phyloP scores from a whole-genome alignment of 2,888 invertebrate genomes.

The Ophion costatus region DNA sequence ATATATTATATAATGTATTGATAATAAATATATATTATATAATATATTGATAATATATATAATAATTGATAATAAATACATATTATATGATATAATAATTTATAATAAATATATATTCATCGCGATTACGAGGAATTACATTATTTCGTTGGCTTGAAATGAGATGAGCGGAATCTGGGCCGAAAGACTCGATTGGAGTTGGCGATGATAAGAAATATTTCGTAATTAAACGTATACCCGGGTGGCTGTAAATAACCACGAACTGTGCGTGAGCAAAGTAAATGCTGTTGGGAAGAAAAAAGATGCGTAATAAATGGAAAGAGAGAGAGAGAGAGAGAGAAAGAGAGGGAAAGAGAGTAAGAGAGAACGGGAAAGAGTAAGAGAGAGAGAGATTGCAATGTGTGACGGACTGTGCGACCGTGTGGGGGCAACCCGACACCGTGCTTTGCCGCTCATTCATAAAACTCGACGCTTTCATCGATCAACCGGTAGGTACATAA shows the following conservation, averaged over 20 bases:
- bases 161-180: slow-evolving; percentile 40
- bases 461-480: slow-evolving; percentile 79
- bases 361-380: background rate
- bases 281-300: slow-evolving; percentile 12
- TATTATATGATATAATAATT: no score
- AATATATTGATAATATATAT: no score
- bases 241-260: slow-evolving; percentile 72
- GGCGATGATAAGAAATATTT: slow-evolving; percentile 79
- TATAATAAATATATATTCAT: no score
- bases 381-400: slow-evolving; percentile 16
- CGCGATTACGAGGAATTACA: background rate
- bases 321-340: background rate
- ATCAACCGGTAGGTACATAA: slow-evolving; percentile 73
- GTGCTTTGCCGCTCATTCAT: slow-evolving; percentile 77
- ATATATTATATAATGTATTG: no score
- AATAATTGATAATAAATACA: no score
- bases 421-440: slow-evolving; percentile 76
- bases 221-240: slow-evolving; percentile 77
- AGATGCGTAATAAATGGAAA: background rate
- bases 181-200: slow-evolving; percentile 72
- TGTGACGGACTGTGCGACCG: slow-evolving; percentile 45
- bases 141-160: background rate
- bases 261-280: slow-evolving; percentile 57
- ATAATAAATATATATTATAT: no score
- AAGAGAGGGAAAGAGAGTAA: background rate